Evolutionary conservation across 2,113 vertebrate species (phyloP).

Genomic region (Condylura cristata): DNA sequence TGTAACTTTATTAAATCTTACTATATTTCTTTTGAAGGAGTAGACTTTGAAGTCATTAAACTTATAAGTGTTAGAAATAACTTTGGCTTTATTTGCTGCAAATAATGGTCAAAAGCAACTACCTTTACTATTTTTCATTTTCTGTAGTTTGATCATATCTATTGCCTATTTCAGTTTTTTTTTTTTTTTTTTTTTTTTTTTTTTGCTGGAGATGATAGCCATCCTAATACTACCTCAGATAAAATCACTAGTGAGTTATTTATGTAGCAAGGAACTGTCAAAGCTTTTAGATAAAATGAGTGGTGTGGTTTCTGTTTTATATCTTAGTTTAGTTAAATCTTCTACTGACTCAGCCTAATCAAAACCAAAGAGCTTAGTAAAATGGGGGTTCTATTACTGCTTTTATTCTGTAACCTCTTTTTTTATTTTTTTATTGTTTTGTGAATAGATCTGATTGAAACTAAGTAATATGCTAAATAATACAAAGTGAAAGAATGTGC

Average conservation of each 20-base stretch:
- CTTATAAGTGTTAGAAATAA: not conserved
- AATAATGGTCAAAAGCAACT: not conserved
- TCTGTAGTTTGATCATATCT: not conserved
- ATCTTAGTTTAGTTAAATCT: not conserved
- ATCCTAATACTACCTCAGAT: not conserved
- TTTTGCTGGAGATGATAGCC: not conserved
- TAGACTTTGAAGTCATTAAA: constrained; percentile 39
- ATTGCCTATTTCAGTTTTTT: not conserved
- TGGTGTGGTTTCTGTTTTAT: not conserved
- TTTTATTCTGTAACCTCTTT: not conserved
- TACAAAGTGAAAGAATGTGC: not conserved
- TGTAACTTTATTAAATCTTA: constrained; percentile 52
- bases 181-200: constrained; percentile 15
- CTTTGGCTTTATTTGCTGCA: not conserved
- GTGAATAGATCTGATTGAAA: constrained; percentile 1
- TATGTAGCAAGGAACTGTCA: not conserved
- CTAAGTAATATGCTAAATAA: not conserved
- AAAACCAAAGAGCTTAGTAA: not conserved
- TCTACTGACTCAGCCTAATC: not conserved
- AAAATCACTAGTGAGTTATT: not conserved
- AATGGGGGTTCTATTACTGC: not conserved
- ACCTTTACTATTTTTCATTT: not conserved
- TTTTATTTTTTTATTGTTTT: not conserved
- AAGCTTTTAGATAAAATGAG: not conserved
- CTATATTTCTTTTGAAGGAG: constrained; percentile 17